phyloP scores from a whole-genome alignment of 2,113 vertebrate species.

The Lethenteron reissneri region DNA sequence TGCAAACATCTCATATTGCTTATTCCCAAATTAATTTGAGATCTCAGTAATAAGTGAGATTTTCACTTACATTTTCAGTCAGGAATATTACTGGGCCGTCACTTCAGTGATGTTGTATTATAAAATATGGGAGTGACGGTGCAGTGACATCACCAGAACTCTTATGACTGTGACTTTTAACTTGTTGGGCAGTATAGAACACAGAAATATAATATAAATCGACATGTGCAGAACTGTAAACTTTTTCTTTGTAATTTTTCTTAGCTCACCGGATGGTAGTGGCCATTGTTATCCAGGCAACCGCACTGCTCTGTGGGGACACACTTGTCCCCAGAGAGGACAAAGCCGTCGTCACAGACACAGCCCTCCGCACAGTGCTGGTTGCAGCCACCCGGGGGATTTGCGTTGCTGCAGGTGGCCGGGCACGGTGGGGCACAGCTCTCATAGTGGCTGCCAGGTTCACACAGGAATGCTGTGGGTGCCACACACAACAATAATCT shows the following conservation, averaged over 20 bases:
- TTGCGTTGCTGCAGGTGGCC: slow-evolving; percentile 15
- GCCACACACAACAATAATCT: not conserved
- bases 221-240: too few species aligned
- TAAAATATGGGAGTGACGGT: too few species aligned
- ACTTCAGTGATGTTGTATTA: too few species aligned
- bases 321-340: slow-evolving; percentile 24
- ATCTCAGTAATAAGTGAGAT: too few species aligned
- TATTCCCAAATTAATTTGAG: too few species aligned
- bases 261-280: slow-evolving; percentile 33
- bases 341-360: slow-evolving; percentile 23
- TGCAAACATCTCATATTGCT: too few species aligned
- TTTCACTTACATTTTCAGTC: too few species aligned
- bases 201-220: not conserved
- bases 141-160: too few species aligned
- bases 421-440: slow-evolving; percentile 21
- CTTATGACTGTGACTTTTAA: not conserved
- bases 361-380: slow-evolving; percentile 21
- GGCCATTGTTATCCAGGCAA: slow-evolving; percentile 23
- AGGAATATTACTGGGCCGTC: too few species aligned
- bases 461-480: slow-evolving; percentile 21
- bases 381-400: slow-evolving; percentile 14
- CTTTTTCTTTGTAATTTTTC: too few species aligned
- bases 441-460: slow-evolving; percentile 19
- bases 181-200: not conserved
- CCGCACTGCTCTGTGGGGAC: slow-evolving; percentile 20